phyloP scores from a whole-genome alignment of 2,888 invertebrate genomes.

The Eulithis prunata region DNA sequence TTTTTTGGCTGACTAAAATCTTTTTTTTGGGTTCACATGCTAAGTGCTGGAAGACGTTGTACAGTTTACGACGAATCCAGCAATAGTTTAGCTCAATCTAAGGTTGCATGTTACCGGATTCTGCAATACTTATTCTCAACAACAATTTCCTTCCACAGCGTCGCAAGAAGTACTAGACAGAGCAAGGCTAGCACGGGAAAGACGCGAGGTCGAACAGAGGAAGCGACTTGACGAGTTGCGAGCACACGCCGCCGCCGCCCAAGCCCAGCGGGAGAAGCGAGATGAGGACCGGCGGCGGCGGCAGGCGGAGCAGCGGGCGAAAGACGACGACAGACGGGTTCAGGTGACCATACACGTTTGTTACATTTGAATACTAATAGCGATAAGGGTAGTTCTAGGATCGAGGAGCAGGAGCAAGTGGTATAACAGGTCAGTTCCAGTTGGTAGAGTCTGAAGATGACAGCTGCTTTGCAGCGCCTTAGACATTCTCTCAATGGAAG shows the following conservation, averaged over 20 bases:
- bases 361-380: slow-evolving; percentile 18
- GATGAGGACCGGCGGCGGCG: slow-evolving; percentile 92
- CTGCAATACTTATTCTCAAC: neutral
- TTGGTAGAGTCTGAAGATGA: neutral
- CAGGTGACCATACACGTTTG: slow-evolving; percentile 52
- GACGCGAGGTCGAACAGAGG: slow-evolving; percentile 95
- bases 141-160: slow-evolving; percentile 47
- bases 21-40: too few species aligned
- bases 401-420: neutral
- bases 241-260: slow-evolving; percentile 94
- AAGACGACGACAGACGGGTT: slow-evolving; percentile 88
- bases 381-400: neutral
- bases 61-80: neutral
- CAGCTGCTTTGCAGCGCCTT: too few species aligned
- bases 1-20: too few species aligned
- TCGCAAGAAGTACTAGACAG: slow-evolving; percentile 84
- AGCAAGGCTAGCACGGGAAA: slow-evolving; percentile 90
- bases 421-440: neutral
- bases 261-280: slow-evolving; percentile 94
- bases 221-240: slow-evolving; percentile 95
- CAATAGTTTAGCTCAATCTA: neutral
- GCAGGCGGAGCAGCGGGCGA: slow-evolving; percentile 91
- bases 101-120: neutral
- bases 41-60: too few species aligned
- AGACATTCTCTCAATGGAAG: too few species aligned